phyloP scores from a whole-genome alignment of 1,140 invertebrate species.

The Drosophila littoralis region DNA sequence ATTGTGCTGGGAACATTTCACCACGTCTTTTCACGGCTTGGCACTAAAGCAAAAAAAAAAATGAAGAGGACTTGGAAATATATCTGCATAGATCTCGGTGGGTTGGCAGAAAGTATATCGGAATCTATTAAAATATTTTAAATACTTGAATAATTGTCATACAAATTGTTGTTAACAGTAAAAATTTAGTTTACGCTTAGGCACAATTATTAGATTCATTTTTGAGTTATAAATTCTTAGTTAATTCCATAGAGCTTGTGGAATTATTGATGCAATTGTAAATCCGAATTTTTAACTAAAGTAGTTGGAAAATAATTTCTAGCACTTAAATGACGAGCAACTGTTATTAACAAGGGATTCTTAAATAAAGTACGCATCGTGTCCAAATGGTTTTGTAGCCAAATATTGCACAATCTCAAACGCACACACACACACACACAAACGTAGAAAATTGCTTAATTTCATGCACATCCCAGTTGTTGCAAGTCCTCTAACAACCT shows the following conservation, averaged over 20 bases:
- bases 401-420: slow-evolving; percentile 27
- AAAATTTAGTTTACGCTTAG: no score
- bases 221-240: no score
- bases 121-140: not conserved
- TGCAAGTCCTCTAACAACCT: not conserved
- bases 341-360: slow-evolving; percentile 8
- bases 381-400: slow-evolving; percentile 35
- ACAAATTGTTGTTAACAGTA: no score
- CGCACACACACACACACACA: slow-evolving; percentile 3
- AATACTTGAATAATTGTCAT: not conserved
- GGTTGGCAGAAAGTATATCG: no score
- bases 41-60: slow-evolving; percentile 21
- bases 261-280: not conserved
- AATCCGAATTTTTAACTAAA: not conserved
- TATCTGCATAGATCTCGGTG: not conserved
- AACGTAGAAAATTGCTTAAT: slow-evolving; percentile 48
- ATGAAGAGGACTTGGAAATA: slow-evolving; percentile 4
- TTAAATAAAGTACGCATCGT: slow-evolving; percentile 25
- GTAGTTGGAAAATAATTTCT: no score
- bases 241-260: no score
- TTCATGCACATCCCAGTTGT: slow-evolving; percentile 38
- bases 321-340: not conserved
- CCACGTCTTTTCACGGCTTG: slow-evolving; percentile 47
- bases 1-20: slow-evolving; percentile 51
- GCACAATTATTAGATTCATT: no score